Evolutionary conservation across 2,888 invertebrate genomes (phyloP).

Genomic region (Smittia aterrima): DNA sequence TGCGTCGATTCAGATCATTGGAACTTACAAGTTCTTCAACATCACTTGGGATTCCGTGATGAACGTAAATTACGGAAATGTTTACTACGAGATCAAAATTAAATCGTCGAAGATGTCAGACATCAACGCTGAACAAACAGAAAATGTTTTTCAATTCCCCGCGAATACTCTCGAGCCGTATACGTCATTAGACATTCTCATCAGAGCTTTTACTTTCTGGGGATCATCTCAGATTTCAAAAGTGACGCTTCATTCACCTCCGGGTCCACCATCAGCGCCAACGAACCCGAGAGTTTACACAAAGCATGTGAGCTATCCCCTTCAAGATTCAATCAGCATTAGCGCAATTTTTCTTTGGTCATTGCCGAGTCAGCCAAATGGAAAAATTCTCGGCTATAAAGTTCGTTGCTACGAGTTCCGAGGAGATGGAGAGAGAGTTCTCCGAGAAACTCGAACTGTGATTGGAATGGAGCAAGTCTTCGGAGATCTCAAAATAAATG

Average conservation of each 20-base stretch:
- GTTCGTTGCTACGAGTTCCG: slow-evolving; percentile 51
- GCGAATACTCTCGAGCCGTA: slow-evolving; percentile 63
- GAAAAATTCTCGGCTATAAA: slow-evolving; percentile 70
- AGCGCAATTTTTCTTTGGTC: slow-evolving; percentile 78
- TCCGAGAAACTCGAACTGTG: slow-evolving; percentile 20
- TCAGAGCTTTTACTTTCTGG: slow-evolving; percentile 84
- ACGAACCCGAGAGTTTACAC: slow-evolving; percentile 71
- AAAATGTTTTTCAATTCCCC: slow-evolving; percentile 57
- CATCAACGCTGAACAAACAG: slow-evolving; percentile 52
- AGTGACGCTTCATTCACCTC: slow-evolving; percentile 64
- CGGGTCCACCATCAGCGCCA: slow-evolving; percentile 68
- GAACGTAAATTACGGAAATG: slow-evolving; percentile 74
- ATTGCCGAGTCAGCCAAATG: slow-evolving; percentile 70
- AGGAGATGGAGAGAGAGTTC: neutral
- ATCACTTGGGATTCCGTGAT: slow-evolving; percentile 76
- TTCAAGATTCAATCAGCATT: slow-evolving; percentile 48
- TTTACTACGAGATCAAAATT: slow-evolving; percentile 79
- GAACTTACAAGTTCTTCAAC: slow-evolving; percentile 77
- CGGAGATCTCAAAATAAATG: slow-evolving; percentile 53
- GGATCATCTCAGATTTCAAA: slow-evolving; percentile 67
- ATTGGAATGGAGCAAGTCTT: slow-evolving; percentile 59
- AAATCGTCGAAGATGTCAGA: slow-evolving; percentile 43
- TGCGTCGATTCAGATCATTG: slow-evolving; percentile 66
- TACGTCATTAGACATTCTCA: slow-evolving; percentile 67
- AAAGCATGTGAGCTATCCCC: slow-evolving; percentile 55